Base-by-base conservation (phyloP, 1,140 invertebrate genomes). In the Temnothorax nylanderi region DNA sequence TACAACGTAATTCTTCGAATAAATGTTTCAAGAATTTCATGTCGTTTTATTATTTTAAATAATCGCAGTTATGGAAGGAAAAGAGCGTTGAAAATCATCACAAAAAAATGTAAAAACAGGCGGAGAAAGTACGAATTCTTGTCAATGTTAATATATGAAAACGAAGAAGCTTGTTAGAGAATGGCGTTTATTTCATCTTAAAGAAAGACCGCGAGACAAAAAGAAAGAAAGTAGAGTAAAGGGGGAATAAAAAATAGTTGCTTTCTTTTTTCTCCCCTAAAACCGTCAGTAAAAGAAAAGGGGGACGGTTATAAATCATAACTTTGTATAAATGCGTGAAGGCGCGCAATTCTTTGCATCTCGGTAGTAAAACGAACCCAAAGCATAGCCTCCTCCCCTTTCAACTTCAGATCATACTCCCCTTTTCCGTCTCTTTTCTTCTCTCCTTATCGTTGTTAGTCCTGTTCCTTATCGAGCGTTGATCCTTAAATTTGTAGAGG, bases 251-350 rank as follows among this genome's bases (percentile, higher is more conserved):
- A 60, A 41, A 51, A 41, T 5, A 16, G 54, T 77, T n/a, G 89
- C 89, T 90, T 87, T 89, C 64, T 87, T 87, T 84, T 89, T 78
- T 62, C 72, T 21, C 37, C 18, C 26, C 76, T 89, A 89, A 89
- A 62, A 80, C 21, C 62, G 60, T 34, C 71, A 64, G 4, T 32
- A 16, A 54, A 86, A 81, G 78, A 78, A 65, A 85, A 67, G 21
- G 58, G 84, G 78, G 88, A 89, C 81, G 87, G 92, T 93, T 90
- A 92, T 92, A 92, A 93, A 93, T 92, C 89, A 87, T 91, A 91
- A 91, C 89, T 85, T 87, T 89, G 88, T 88, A 90, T 93, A 91
- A 92, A 93, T 93, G 87, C 71, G 87, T 88, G 85, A 89, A 78
- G 72, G 90, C 89, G 72, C 87, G 60, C 77, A 69, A 64, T 85